Base-by-base conservation (phyloP, 2,888 invertebrate genomes). In the Erpobdella octoculata region DNA sequence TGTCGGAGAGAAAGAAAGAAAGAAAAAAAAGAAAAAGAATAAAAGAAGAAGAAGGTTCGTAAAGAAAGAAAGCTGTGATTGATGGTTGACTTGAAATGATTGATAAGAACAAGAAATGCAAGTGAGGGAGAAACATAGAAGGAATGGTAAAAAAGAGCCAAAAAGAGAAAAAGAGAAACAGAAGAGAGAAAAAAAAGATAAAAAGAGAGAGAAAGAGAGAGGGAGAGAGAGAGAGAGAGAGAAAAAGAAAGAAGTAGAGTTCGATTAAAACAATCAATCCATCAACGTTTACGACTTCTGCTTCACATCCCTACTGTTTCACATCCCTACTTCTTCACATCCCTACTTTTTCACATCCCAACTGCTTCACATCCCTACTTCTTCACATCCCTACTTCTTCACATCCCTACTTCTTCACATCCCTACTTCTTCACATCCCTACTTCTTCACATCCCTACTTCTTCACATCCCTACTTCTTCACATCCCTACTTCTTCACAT, bases 221-320 rank as follows among this genome's bases (percentile, higher is more conserved):
- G 21, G n/a, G n/a, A 53, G 28, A 3, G 21, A 53, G 28, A 25
- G 53, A 53, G 15, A 25, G 18, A 53, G 9, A 48, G 53, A 53
- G 28, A 28, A n/a, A 53, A 53, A 28, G 18, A 53, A 53, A 53
- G n/a, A 4, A 1, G 21, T n/a, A 28, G n/a, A 53, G 53, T 5
- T 53, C 53, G 21, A 53, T 53, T 53, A 53, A 53, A 12, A 53
- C 53, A 53, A 53, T 53, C 53, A 53, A 53, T 53, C 53, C 53
- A 53, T 53, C 53, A 21, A 8, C 21, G 4, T 53, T 6, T 12
- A 28, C 53, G 21, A 25, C 21, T 25, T 53, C n/a, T 21, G 28
- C 9, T 28, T 53, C 53, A 53, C 21, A 53, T 53, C 21, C 53
- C 5, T 28, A 9, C 53, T n/a, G n/a, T n/a, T n/a, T n/a, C n/a